A percentile compares a stretch with the other conserved stretches of the same genome.
phyloP scores from a whole-genome alignment of 2,888 invertebrate genomes.

The Apantesis nais region DNA sequence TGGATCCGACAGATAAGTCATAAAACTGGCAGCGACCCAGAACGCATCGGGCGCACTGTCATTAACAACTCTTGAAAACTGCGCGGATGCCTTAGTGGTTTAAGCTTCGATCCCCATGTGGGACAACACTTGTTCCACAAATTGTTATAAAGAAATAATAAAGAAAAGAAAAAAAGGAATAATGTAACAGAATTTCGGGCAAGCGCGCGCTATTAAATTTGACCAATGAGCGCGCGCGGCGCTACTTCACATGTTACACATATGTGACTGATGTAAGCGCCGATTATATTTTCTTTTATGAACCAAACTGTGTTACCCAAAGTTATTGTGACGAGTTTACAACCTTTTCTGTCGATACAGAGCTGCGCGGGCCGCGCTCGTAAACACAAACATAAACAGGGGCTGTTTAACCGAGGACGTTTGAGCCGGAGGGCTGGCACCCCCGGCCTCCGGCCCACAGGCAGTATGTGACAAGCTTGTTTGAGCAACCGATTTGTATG shows the following conservation, averaged over 20 bases:
- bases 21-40: slow-evolving; percentile 17
- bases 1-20: slow-evolving; percentile 25
- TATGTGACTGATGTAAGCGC: neutral
- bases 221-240: neutral
- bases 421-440: neutral
- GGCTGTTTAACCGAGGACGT: neutral
- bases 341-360: slow-evolving; percentile 1
- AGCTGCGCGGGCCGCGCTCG: neutral
- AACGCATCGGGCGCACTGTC: slow-evolving; percentile 3
- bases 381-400: slow-evolving; percentile 12
- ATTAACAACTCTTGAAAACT: too few species aligned
- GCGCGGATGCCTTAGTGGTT: too few species aligned
- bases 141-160: neutral
- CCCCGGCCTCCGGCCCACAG: neutral
- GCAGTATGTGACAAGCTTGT: slow-evolving; percentile 3
- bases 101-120: too few species aligned
- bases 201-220: too few species aligned
- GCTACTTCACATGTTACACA: neutral
- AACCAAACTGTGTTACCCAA: neutral
- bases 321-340: neutral
- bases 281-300: neutral
- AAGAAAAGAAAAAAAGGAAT: neutral
- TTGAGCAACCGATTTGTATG: slow-evolving; percentile 5
- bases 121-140: too few species aligned
- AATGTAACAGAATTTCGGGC: too few species aligned